Base-by-base conservation (phyloP, 2,113 vertebrate species). In the Quiscalus mexicanus region DNA sequence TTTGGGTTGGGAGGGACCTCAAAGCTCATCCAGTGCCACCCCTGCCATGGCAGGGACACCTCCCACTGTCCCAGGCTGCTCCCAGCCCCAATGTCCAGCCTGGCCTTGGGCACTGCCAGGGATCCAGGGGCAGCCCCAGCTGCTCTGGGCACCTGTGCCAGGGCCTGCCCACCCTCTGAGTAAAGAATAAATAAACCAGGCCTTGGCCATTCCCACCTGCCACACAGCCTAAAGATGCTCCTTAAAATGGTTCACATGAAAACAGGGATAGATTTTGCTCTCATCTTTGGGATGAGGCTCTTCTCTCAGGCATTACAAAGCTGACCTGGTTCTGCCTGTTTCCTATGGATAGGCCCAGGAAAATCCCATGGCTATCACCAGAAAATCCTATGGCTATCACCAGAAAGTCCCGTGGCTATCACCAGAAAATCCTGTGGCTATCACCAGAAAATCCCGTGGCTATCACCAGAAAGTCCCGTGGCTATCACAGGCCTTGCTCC, bases 1-100 rank as follows among this genome's bases (percentile, higher is more conserved):
- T 39, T n/a, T 67, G 53, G 39, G 5, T 6, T 9, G 44, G 22
- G 1, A 73, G 1, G 14, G 31, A 33, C 12, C 11, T 15, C 4
- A 27, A 8, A 68, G 5, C 8, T 0, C 71, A 31, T 25, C 62
- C 24, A 1, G 0, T 47, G 0, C 42, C 19, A n/a, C 8, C n/a
- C 28, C 35, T 65, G 70, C 70, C 42, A 9, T 33, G 49, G 60
- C 50, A 52, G 27, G 10, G 50, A 17, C 78, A 49, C 44, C 53
- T 82, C 0, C 44, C 53, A 69, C 53, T 41, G 3, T 23, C 44
- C 53, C 35, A 69, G 78, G 28, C 3, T 69, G 79, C 28, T 58
- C 64, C 52, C 2, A 47, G 28, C 28, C 53, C 42, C 10, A 60
- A 1, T 8, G 8, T 39, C 64, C 64, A 68, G 0, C 41, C 22